Conservation (phyloP, 2,113 vertebrate species). For the Prunella himalayana region DNA sequence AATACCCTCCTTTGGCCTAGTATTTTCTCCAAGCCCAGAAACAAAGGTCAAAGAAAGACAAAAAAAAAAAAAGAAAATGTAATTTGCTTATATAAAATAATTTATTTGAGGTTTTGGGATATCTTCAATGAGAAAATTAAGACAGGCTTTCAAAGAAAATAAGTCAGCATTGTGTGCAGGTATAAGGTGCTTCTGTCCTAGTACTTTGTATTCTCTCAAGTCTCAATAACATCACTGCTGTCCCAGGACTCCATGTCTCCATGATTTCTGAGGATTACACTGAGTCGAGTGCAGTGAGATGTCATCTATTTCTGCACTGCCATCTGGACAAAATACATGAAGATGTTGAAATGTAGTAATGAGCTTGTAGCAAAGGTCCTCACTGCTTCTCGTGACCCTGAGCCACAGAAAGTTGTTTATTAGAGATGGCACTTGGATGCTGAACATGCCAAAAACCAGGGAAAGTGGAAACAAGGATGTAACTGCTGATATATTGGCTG, state of each 20-base stretch:
- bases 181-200: not conserved
- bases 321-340: not conserved
- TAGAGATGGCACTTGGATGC: not conserved
- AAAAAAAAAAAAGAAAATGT: not conserved
- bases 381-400: rapidly evolving
- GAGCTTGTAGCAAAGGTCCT: not conserved
- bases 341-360: not conserved
- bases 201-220: not conserved
- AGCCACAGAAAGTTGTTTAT: not conserved
- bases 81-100: not conserved
- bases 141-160: not conserved
- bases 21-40: not conserved
- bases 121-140: not conserved
- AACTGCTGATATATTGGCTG: not conserved
- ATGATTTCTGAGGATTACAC: not conserved
- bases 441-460: not conserved
- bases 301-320: not conserved
- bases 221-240: not conserved
- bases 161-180: not conserved
- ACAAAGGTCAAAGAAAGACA: not conserved
- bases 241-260: not conserved
- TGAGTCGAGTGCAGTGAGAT: not conserved
- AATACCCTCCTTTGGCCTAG: not conserved
- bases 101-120: not conserved
- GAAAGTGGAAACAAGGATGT: not conserved